Conservation (phyloP, 1,140 invertebrate species). For the Lethrus apterus region DNA sequence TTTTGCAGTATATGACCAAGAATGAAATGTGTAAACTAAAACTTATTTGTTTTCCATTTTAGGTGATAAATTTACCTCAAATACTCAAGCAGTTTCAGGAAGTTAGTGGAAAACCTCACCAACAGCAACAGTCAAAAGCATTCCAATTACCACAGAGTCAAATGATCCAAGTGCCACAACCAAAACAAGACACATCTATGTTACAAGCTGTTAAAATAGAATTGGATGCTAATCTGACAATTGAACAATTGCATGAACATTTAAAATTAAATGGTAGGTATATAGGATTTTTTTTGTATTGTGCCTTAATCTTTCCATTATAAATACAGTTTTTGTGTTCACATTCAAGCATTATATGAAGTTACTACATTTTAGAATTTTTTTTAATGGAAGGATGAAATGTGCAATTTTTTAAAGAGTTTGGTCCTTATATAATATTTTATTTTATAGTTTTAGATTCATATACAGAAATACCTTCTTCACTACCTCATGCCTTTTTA, state of each 20-base stretch:
- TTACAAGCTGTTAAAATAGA: constrained; percentile 24
- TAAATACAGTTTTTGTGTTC: too few relatives aligned
- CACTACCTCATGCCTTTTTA: constrained; percentile 23
- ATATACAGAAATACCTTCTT: constrained; percentile 21
- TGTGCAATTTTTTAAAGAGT: background rate
- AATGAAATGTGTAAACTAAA: background rate
- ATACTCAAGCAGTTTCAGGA: constrained; percentile 19
- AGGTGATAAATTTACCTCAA: constrained; percentile 21
- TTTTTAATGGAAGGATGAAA: too few relatives aligned
- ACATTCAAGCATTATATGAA: too few relatives aligned
- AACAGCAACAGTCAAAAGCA: background rate
- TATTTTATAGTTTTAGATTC: constrained; percentile 20
- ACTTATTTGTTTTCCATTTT: constrained; percentile 1
- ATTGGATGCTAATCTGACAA: constrained; percentile 23
- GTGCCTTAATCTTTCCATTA: too few relatives aligned
- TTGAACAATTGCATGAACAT: constrained; percentile 26
- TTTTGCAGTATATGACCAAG: too few relatives aligned
- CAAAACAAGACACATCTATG: constrained; percentile 9
- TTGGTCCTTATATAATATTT: background rate
- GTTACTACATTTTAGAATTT: too few relatives aligned
- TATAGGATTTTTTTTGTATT: constrained; percentile 6
- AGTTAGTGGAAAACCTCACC: constrained; percentile 6
- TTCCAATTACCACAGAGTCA: background rate
- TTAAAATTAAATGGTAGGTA: constrained; percentile 19
- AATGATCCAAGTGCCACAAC: constrained; percentile 6